Evolutionary conservation across 2,113 vertebrate genomes (phyloP).

Genomic region (Motacilla alba): DNA sequence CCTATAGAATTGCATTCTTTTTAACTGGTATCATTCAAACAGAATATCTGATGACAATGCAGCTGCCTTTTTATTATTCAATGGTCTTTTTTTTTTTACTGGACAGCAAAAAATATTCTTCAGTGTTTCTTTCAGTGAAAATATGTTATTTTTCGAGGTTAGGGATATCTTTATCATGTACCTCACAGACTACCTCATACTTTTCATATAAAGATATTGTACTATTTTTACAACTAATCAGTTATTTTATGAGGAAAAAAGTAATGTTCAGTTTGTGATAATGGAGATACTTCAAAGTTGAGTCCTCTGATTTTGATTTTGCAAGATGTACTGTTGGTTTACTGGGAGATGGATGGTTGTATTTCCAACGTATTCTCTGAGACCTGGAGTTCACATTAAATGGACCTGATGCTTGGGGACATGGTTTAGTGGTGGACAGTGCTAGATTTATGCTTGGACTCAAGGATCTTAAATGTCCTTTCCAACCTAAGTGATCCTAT

Average conservation of each 20-base stretch:
- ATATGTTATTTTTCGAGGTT: neutral
- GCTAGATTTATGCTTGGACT: neutral
- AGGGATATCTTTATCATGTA: neutral
- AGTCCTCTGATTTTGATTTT: neutral
- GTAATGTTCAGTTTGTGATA: neutral
- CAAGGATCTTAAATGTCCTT: neutral
- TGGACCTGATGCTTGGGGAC: accelerated
- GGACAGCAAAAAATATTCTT: neutral
- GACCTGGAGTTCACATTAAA: neutral
- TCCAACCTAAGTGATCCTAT: neutral
- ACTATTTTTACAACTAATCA: neutral
- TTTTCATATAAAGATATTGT: neutral
- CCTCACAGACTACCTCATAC: neutral
- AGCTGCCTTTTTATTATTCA: neutral
- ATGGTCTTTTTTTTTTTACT: neutral
- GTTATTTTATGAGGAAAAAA: neutral
- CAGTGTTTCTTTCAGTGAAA: neutral
- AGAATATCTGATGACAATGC: neutral
- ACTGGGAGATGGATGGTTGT: neutral
- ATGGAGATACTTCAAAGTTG: neutral
- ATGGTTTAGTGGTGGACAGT: neutral
- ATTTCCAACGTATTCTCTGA: neutral
- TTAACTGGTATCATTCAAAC: neutral
- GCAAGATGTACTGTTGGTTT: neutral
- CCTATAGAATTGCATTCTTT: neutral